These are phyloP conservation scores for Lumbricus terrestris DNA, from an alignment of 2,888 invertebrate genomes.

Conservation along the genomic window DNA sequence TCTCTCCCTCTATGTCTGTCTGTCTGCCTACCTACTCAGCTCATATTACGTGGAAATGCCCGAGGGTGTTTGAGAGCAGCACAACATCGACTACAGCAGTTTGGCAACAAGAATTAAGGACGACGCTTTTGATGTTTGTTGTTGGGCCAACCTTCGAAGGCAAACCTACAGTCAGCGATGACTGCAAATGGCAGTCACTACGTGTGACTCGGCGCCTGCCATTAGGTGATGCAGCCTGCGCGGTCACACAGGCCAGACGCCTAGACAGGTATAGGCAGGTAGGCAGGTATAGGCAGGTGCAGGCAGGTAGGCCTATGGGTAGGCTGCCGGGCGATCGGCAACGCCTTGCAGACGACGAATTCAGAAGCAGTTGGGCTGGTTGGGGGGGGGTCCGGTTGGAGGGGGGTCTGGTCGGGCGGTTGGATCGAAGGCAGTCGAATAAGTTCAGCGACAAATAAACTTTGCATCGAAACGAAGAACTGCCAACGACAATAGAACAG, in stretches of 20 bases:
- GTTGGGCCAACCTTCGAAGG: background rate
- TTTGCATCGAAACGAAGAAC: background rate
- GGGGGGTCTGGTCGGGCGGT: background rate
- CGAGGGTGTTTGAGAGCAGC: background rate
- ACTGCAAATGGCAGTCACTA: background rate
- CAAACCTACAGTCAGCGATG: background rate
- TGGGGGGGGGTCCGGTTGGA: background rate
- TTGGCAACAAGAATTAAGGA: background rate
- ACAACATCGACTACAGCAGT: background rate
- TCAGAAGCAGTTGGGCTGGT: background rate
- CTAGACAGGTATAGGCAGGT: background rate
- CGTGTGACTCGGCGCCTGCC: background rate
- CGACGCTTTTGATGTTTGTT: background rate
- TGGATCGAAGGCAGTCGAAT: background rate
- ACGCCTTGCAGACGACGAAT: background rate
- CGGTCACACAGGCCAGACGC: background rate
- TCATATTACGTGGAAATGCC: background rate
- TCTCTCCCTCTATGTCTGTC: background rate
- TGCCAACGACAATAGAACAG: background rate
- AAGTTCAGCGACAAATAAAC: background rate
- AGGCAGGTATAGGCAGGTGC: background rate
- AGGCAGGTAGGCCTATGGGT: background rate
- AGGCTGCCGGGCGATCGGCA: background rate
- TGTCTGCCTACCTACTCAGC: background rate
- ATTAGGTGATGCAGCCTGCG: background rate